These are phyloP conservation scores for Cyanocitta stelleri DNA, from an alignment of 2,113 vertebrate species.

Conservation along the genomic window DNA sequence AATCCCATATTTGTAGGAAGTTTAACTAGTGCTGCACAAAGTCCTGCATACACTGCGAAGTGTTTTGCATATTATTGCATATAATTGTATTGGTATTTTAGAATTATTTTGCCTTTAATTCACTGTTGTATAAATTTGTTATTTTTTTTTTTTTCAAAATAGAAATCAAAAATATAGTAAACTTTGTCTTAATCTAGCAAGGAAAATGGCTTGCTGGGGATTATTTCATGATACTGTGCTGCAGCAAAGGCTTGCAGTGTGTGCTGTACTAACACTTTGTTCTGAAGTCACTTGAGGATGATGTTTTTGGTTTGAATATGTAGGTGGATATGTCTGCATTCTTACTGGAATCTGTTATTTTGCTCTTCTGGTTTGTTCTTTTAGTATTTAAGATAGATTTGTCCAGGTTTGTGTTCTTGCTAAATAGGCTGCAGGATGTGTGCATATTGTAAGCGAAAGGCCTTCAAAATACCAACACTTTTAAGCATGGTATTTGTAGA, in stretches of 20 bases:
- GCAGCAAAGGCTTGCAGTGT: background rate
- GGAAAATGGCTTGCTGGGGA: background rate
- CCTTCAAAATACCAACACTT: background rate
- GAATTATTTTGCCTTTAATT: background rate
- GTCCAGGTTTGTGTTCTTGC: background rate
- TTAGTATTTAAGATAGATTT: background rate
- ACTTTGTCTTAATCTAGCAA: background rate
- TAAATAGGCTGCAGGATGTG: background rate
- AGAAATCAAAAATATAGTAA: background rate
- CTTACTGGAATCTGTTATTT: background rate
- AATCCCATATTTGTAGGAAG: background rate
- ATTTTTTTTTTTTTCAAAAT: background rate
- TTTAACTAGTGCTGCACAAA: background rate
- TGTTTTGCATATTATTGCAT: background rate
- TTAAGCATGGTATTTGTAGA: background rate
- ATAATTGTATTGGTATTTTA: background rate
- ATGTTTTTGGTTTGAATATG: background rate
- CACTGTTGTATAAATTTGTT: background rate
- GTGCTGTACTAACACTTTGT: background rate
- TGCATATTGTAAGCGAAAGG: fast-evolving
- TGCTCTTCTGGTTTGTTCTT: background rate
- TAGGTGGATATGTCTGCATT: background rate
- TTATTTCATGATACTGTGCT: background rate
- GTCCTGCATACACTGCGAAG: background rate
- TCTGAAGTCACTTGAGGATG: background rate